Conservation (phyloP, 2,113 vertebrate species). For the Ciconia boyciana region DNA sequence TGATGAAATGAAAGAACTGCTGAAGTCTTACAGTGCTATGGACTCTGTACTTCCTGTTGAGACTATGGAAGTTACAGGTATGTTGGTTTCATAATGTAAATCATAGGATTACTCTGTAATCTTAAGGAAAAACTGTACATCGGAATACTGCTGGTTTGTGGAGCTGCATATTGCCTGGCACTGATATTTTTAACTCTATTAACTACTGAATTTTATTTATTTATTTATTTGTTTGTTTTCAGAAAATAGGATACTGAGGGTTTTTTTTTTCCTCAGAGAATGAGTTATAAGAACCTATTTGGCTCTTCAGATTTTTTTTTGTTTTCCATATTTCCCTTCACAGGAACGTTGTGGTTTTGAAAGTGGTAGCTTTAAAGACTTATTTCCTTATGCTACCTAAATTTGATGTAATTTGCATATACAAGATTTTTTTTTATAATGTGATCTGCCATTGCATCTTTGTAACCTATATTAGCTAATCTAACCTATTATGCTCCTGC, state of each 20-base stretch:
- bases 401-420: neutral
- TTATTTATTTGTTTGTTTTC: neutral
- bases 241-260: neutral
- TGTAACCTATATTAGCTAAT: neutral
- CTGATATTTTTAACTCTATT: neutral
- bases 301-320: neutral
- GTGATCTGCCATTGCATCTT: neutral
- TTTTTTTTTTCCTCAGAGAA: neutral
- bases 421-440: neutral
- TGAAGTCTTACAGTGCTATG: constrained; percentile 45
- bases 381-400: neutral
- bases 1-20: constrained; percentile 73
- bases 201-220: neutral
- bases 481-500: neutral
- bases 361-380: neutral
- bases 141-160: neutral
- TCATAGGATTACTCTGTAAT: neutral
- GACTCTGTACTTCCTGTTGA: neutral
- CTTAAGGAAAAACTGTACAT: neutral
- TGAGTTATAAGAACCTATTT: neutral
- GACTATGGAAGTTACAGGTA: constrained; percentile 25
- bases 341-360: neutral
- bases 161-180: neutral
- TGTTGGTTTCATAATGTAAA: neutral
- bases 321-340: neutral